Conservation (phyloP, 2,888 invertebrate species). For the Xanthia icteritia region DNA sequence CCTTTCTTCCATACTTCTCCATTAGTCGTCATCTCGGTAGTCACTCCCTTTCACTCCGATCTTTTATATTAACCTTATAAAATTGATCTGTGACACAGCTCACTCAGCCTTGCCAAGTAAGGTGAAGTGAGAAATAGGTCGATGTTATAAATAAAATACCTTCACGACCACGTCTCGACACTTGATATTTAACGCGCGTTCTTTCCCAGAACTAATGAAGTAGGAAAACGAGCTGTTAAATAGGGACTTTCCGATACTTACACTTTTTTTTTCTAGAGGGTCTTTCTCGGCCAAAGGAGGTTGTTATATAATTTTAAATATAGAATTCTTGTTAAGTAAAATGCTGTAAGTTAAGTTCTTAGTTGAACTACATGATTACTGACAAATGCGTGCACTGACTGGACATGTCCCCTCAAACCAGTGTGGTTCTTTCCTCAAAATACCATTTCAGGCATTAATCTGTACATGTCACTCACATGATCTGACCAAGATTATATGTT, state of each 20-base stretch:
- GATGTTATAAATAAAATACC: conserved; percentile 30
- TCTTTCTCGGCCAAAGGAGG: not conserved
- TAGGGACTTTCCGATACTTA: conserved; percentile 33
- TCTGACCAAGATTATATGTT: no score
- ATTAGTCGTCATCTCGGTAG: not conserved
- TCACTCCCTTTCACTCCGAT: not conserved
- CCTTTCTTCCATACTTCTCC: not conserved
- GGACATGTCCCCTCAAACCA: not conserved
- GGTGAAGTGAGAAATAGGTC: conserved; percentile 21
- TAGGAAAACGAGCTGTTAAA: conserved; percentile 41
- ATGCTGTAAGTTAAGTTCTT: not conserved
- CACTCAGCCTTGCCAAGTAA: conserved; percentile 13
- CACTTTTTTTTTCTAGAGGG: not conserved
- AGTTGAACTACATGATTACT: not conserved
- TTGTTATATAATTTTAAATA: conserved; percentile 11
- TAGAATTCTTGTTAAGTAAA: not conserved
- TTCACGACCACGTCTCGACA: conserved; percentile 14
- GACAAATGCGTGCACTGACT: not conserved
- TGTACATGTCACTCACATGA: no score
- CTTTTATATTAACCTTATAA: not conserved
- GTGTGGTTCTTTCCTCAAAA: not conserved
- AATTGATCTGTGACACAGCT: conserved; percentile 8
- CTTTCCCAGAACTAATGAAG: conserved; percentile 54
- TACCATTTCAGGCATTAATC: no score
- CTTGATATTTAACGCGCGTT: conserved; percentile 49